A percentile compares a stretch with the other conserved stretches of the same genome.
Conservation (phyloP, 2,797 vertebrate genomes). For the Schizopygopsis pylzovi region DNA sequence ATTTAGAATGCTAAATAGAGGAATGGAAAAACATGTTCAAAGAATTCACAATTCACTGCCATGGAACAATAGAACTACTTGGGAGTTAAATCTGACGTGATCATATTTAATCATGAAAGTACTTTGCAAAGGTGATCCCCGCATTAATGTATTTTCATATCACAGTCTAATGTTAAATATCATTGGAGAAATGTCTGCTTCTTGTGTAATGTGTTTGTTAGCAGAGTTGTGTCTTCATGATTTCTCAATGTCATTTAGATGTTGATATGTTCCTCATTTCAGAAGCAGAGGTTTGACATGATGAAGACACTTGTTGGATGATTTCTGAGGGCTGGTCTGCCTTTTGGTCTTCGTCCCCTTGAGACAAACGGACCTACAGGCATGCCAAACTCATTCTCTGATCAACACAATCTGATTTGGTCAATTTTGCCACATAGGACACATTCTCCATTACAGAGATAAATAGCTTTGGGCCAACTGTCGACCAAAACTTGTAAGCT, state of each 20-base stretch:
- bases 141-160: not conserved
- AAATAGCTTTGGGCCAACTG: slow-evolving; percentile 93
- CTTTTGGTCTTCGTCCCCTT: slow-evolving; percentile 87
- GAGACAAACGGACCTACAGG: slow-evolving; percentile 87
- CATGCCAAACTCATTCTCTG: slow-evolving; percentile 95
- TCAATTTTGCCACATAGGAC: slow-evolving; percentile 96
- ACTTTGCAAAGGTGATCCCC: not conserved
- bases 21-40: slow-evolving; percentile 56
- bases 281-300: slow-evolving; percentile 20
- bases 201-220: not conserved
- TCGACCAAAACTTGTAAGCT: slow-evolving; percentile 96
- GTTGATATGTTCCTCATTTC: slow-evolving; percentile 17
- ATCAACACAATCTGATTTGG: slow-evolving; percentile 95
- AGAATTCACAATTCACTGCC: not conserved
- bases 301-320: slow-evolving; percentile 92
- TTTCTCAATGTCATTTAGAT: not conserved
- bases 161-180: not conserved
- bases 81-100: not conserved
- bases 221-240: slow-evolving; percentile 9
- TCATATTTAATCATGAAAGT: not conserved
- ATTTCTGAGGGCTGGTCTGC: slow-evolving; percentile 88
- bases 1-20: slow-evolving; percentile 66
- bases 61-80: not conserved
- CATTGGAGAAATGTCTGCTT: not conserved
- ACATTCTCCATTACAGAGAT: slow-evolving; percentile 92